These are phyloP conservation scores for Agrochola litura DNA, from an alignment of 2,888 invertebrate genomes.

Conservation along the genomic window DNA sequence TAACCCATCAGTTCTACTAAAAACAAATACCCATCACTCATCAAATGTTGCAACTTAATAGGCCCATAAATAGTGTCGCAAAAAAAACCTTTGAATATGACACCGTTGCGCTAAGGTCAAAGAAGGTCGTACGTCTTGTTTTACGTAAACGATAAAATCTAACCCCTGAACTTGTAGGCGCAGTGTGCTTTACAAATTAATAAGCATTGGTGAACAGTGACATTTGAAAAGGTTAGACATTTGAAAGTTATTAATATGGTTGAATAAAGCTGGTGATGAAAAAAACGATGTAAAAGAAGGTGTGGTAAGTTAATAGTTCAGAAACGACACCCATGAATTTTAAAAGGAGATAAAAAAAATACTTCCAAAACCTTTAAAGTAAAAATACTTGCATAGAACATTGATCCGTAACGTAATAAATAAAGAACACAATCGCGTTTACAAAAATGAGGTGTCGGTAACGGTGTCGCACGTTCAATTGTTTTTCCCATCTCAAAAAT, in stretches of 20 bases:
- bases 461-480: too few species aligned
- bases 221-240: slow-evolving; percentile 12
- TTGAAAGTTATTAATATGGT: slow-evolving; percentile 1
- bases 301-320: neutral
- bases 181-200: slow-evolving; percentile 23
- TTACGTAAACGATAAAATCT: slow-evolving; percentile 31
- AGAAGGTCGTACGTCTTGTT: slow-evolving; percentile 3
- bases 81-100: slow-evolving; percentile 4
- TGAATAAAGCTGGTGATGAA: neutral
- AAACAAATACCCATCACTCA: neutral
- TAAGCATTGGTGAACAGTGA: slow-evolving; percentile 6
- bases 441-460: too few species aligned
- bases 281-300: neutral
- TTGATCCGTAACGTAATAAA: too few species aligned
- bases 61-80: slow-evolving; percentile 7
- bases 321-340: neutral
- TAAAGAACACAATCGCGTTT: too few species aligned
- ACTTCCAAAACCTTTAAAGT: too few species aligned
- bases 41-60: slow-evolving; percentile 22
- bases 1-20: neutral
- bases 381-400: too few species aligned
- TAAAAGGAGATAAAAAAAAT: neutral
- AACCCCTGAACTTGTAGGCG: slow-evolving; percentile 29
- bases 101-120: slow-evolving; percentile 17
- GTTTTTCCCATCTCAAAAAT: too few species aligned